Base-by-base conservation (phyloP, 1,140 invertebrate species). In the Cyclina sinensis region DNA sequence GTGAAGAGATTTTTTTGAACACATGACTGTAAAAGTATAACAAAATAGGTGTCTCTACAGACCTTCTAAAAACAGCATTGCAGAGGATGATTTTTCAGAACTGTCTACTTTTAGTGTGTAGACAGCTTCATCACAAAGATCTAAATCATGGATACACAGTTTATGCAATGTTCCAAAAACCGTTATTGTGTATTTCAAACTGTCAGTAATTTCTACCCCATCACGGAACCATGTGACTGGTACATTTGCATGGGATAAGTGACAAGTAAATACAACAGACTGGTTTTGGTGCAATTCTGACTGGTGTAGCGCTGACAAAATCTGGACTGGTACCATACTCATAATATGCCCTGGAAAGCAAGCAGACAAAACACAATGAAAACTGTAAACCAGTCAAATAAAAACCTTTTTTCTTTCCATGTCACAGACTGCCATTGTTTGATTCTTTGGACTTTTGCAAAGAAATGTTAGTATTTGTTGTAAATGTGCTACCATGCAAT, bases 251-350 rank as follows among this genome's bases (percentile, higher is more conserved):
- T 99, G 99, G 93, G 99, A 98, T 37, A 99, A 96, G 95, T 99
- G 98, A 94, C 99, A 99, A 74, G 98, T 96, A 24, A 99, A 95
- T 5, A 98, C 98, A 27, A 99, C 97, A 9, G 97, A 98, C 92
- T 99, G 98, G 94, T 99, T 99, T 96, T 99, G 99, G 57, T 97
- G 97, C 37, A 97, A 97, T 93, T 98, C 97, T 94, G 98, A 97
- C 85, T 98, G 98, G 95, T 99, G 98, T 21, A 99, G 96, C 32
- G 98, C 98, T 95, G 89, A 88, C 51, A 93, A 30, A 57, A 93
- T 92, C 59, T 90, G 82, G 59, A 92, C 86, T 76, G 84, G 90
- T 85, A 82, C 76, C 80, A 79, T 86, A 78, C 54, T 62, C 85
- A 87, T 87, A 65, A 70, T 80, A 80, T 78, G 27, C 27, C 85